Conservation (phyloP, 1,140 invertebrate genomes). For the Tribolium madens region DNA sequence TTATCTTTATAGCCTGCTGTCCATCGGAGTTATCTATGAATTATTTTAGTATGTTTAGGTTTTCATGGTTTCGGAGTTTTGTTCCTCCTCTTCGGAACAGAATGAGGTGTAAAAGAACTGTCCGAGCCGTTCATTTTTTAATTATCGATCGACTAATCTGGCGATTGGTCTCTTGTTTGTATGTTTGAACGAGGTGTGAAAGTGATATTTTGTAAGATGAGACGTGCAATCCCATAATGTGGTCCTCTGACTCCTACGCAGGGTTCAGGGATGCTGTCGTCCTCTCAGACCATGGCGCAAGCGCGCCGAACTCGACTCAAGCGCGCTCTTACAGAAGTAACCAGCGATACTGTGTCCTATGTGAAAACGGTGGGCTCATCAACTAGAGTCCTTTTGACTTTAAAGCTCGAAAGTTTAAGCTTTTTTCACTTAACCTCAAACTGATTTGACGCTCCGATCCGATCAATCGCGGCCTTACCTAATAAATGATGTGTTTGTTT, state of each 20-base stretch:
- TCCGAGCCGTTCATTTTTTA: conserved; percentile 2
- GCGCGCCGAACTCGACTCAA: conserved; percentile 82
- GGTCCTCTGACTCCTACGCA: conserved; percentile 70
- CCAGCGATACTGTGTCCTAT: conserved; percentile 87
- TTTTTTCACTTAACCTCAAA: conserved; percentile 58
- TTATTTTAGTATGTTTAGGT: conserved; percentile 10
- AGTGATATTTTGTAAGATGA: conserved; percentile 37
- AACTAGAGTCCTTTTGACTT: conserved; percentile 54
- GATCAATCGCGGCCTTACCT: background rate
- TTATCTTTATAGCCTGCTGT: conserved; percentile 27
- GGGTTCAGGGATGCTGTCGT: conserved; percentile 81
- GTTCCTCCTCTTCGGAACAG: conserved; percentile 3
- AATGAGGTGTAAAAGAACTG: background rate
- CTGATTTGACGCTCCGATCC: conserved; percentile 1
- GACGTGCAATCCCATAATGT: conserved; percentile 41
- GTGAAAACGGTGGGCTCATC: conserved; percentile 82
- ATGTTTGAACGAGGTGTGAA: conserved; percentile 33
- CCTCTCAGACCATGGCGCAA: conserved; percentile 86
- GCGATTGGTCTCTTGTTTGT: conserved; percentile 9
- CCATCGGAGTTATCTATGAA: background rate
- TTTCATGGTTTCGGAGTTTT: conserved; percentile 8
- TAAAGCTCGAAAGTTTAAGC: conserved; percentile 53
- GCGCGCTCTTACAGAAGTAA: conserved; percentile 88
- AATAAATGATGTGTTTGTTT: conserved; percentile 44
- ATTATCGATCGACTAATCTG: conserved; percentile 25